phyloP scores from a whole-genome alignment of 2,888 invertebrate species.

The Zhuqinia jingwanae region DNA sequence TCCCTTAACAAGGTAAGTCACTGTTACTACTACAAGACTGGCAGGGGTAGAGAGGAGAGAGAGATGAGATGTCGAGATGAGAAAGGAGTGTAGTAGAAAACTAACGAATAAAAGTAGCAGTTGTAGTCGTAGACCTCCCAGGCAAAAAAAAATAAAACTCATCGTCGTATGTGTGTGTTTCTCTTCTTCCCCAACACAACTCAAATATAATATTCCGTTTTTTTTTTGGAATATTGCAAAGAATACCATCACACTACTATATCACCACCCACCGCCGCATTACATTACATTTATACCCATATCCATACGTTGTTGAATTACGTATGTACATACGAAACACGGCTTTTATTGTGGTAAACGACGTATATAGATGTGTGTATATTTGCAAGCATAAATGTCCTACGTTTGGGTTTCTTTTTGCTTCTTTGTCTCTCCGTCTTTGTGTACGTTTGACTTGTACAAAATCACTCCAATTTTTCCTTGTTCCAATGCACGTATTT shows the following conservation, averaged over 20 bases:
- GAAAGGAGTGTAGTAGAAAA: not conserved
- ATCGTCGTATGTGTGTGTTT: not conserved
- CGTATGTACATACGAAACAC: not conserved
- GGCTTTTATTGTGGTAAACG: conserved; percentile 3
- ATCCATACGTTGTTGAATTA: not conserved
- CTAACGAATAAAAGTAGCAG: conserved; percentile 7
- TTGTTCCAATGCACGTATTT: conserved; percentile 26
- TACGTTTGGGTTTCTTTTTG: not conserved
- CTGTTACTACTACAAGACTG: not conserved
- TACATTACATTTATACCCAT: not conserved
- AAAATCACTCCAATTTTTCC: conserved; percentile 36
- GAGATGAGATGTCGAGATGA: conserved; percentile 33
- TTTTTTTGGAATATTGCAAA: not conserved
- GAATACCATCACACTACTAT: not conserved
- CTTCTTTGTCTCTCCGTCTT: not conserved
- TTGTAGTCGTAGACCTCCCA: not conserved
- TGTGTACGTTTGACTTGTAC: conserved; percentile 6
- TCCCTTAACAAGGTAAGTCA: conserved; percentile 60
- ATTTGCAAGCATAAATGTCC: too few relatives aligned
- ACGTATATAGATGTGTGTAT: too few relatives aligned
- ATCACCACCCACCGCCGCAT: too few relatives aligned
- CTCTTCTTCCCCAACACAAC: not conserved
- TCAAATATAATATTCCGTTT: conserved; percentile 3
- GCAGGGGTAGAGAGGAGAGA: conserved; percentile 28
- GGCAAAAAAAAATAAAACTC: conserved; percentile 27